Evolutionary conservation across 2,888 invertebrate species (phyloP), one percentile per base, ranked within the genome.

Genomic region (Alcis repandata): DNA sequence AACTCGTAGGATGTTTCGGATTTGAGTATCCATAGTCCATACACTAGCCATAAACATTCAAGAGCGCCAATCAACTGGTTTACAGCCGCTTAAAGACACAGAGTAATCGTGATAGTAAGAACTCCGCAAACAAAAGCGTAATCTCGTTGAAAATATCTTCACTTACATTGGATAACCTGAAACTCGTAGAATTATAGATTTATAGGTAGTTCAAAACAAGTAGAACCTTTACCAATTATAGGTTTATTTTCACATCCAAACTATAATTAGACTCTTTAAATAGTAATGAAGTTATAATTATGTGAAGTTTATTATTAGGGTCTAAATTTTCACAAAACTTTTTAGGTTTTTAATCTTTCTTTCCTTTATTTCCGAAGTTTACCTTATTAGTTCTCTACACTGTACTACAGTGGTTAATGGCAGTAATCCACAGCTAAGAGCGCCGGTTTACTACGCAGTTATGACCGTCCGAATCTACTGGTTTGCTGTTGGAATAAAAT

Each of bases 371-470:
- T 22, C 13, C 11, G 3, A 59, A 27, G 13, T 54, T 33, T 19
- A 53, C 15, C 19, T 41, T 27, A 36, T 36, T 13, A 2, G 17
- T 17, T 56, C 4, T 41, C 13, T 54, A 9, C 36, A 27, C 65
- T 66, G 15, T 57, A 52, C 0, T 33, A 79, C 76, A 51, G 79
- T 67, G 80, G 87, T 88, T 91, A 90, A 92, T 90, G 84, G 85
- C 88, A 84, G 90, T 91, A 91, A 92, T 92, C 90, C 90, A 83
- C 86, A 83, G 83, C 85, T 85, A 85, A 88, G 84, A 82, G 78
- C 82, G 86, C 77, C 82, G 85, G 84, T 90, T 90, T 89, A 90
- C 84, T 85, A 82, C 85, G 77, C 78, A 79, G 83, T 88, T 84
- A 87, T 84, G 83, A 82, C 84, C 77, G 79, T 73, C 80, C 81